Base-by-base conservation (phyloP, 2,797 vertebrate species). In the Delichon dasypus region DNA sequence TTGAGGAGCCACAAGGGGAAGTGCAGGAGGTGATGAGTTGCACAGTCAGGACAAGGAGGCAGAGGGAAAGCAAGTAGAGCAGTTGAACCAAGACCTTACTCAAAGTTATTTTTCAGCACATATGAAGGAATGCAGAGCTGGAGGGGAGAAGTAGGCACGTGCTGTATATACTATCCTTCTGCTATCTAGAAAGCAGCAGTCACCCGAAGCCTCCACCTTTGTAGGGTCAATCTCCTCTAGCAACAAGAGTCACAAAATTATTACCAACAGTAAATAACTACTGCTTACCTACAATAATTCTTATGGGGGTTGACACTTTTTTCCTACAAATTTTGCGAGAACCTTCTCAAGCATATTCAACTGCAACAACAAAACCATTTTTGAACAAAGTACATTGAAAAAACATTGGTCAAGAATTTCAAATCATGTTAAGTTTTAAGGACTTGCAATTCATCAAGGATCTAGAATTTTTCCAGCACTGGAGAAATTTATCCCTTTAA, bases 11-110 rank as follows among this genome's bases (percentile, higher is more conserved):
- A 20, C 2, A 3, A 17, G 48, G 30, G 13, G 19, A 76, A 17
- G 42, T 2, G 3, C 0, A 0, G 15, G 13, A 64, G 2, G 16
- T 62, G 64, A 10, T 2, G 1, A 61, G 12, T 50, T 20, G 29
- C 27, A 7, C 0, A 1, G 20, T 32, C 22, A 36, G 32, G 32
- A 47, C 7, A 30, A 47, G 36, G 30, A 70, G 54, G 8, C 9
- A 79, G 32, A 42, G 30, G 21, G 7, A 89, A 16, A 54, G 10
- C 10, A 45, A 53, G 7, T 3, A 44, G 19, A 57, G 10, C 18
- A 42, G 22, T 47, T 0, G 0, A 22, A 78, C 6, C 4, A 36
- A 66, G 30, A 64, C 38, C 36, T 60, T 78, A 47, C 10, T 4
- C 13, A 53, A 19, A 57, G 22, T 22, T 64, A 4, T 84, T 57